Conservation (phyloP, 2,888 invertebrate species). For the Meteorus cinctellus region DNA sequence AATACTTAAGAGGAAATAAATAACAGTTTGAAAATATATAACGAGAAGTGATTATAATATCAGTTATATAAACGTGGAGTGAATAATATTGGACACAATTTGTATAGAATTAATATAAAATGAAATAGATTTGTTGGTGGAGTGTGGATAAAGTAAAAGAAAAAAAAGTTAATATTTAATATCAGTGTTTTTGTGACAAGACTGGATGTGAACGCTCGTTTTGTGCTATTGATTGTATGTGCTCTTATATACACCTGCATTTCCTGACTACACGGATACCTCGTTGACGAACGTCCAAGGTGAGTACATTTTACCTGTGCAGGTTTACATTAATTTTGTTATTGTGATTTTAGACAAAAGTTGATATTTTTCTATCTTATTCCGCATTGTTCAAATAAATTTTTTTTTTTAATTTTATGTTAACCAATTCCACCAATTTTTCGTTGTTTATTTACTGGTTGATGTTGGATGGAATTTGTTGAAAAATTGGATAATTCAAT, state of each 20-base stretch:
- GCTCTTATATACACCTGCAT: not conserved
- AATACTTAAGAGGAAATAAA: slow-evolving; percentile 40
- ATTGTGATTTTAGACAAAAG: too few species aligned
- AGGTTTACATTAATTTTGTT: not conserved
- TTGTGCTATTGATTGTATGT: slow-evolving; percentile 2
- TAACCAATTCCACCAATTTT: too few species aligned
- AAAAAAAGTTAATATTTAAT: slow-evolving; percentile 30
- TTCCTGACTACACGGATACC: slow-evolving; percentile 17
- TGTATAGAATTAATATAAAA: slow-evolving; percentile 33
- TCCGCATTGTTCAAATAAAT: too few species aligned
- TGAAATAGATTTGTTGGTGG: slow-evolving; percentile 38
- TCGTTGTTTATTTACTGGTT: too few species aligned
- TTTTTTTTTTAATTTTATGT: too few species aligned
- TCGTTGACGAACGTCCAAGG: slow-evolving; percentile 12
- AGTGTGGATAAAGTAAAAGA: slow-evolving; percentile 2
- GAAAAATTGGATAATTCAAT: too few species aligned
- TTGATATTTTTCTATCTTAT: too few species aligned
- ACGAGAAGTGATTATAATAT: slow-evolving; percentile 22
- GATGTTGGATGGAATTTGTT: too few species aligned
- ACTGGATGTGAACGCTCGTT: slow-evolving; percentile 8
- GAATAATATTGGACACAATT: slow-evolving; percentile 42
- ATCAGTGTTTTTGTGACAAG: slow-evolving; percentile 7
- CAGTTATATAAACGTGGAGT: slow-evolving; percentile 39
- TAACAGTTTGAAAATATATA: slow-evolving; percentile 13
- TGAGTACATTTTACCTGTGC: slow-evolving; percentile 2